phyloP scores from a whole-genome alignment of 2,888 invertebrate species.

The Sthenelais limicola region DNA sequence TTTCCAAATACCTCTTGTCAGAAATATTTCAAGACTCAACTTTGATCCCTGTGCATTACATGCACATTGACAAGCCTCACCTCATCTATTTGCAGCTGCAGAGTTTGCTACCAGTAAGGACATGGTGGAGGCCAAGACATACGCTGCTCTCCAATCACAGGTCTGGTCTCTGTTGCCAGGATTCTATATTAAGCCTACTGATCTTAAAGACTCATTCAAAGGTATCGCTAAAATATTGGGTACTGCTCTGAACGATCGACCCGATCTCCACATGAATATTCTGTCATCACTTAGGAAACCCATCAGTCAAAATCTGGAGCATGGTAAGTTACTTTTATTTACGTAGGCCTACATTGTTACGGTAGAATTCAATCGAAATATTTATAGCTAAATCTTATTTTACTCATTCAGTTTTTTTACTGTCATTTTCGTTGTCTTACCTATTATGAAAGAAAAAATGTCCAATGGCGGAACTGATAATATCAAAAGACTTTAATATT shows the following conservation, averaged over 20 bases:
- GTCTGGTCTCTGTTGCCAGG: conserved; percentile 93
- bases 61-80: no score
- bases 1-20: no score
- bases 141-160: conserved; percentile 77
- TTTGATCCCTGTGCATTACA: no score
- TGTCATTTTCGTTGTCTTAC: no score
- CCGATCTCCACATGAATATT: conserved; percentile 85
- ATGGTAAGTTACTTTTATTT: conserved; percentile 68
- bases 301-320: conserved; percentile 78
- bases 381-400: no score
- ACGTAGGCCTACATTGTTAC: no score
- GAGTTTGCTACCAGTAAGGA: conserved; percentile 56
- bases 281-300: conserved; percentile 87
- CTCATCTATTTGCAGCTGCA: conserved; percentile 53
- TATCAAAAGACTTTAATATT: no score
- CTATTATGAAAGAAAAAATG: no score
- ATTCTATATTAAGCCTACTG: conserved; percentile 85
- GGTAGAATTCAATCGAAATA: no score
- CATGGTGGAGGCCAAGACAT: conserved; percentile 63
- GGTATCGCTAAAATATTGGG: conserved; percentile 86
- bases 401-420: no score
- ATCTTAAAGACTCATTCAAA: conserved; percentile 73
- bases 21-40: no score
- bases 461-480: no score
- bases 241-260: conserved; percentile 82